Evolutionary conservation across 2,888 invertebrate species (phyloP).

Genomic region (Tortricodes alternella): DNA sequence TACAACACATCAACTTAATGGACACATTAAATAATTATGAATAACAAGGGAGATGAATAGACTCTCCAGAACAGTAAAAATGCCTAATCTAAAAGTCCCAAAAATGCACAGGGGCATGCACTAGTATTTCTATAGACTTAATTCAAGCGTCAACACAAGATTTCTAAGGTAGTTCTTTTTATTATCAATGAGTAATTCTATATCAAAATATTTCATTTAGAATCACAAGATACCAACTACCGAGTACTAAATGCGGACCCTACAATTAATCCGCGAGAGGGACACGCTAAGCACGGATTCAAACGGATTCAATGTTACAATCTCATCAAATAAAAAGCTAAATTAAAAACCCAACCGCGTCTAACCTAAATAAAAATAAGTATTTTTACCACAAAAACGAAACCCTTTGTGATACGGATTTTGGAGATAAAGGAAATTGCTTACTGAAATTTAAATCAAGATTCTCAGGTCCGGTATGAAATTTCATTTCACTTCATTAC

Average conservation of each 20-base stretch:
- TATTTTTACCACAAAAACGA: slow-evolving; percentile 21
- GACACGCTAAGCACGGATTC: neutral
- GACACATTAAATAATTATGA: too few species aligned
- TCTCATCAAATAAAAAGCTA: slow-evolving; percentile 19
- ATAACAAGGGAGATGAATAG: too few species aligned
- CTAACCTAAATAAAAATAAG: slow-evolving; percentile 21
- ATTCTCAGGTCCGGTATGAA: slow-evolving; percentile 32
- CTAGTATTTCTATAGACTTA: too few species aligned
- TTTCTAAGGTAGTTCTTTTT: too few species aligned
- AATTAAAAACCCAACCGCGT: slow-evolving; percentile 16
- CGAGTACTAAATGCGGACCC: neutral
- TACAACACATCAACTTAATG: too few species aligned
- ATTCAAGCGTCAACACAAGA: too few species aligned
- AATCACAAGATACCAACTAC: too few species aligned
- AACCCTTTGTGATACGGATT: slow-evolving; percentile 30
- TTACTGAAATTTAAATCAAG: slow-evolving; percentile 33
- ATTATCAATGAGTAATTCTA: too few species aligned
- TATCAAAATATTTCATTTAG: too few species aligned
- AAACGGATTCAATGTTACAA: neutral
- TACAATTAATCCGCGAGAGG: neutral
- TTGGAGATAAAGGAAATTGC: slow-evolving; percentile 34
- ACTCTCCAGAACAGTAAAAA: too few species aligned
- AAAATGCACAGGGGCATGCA: too few species aligned
- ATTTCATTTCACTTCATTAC: slow-evolving; percentile 36
- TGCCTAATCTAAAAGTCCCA: too few species aligned